A percentile compares a stretch with the other conserved stretches of the same genome.
Evolutionary conservation across 2,888 invertebrate species (phyloP).

Genomic region (Andrena camellia): DNA sequence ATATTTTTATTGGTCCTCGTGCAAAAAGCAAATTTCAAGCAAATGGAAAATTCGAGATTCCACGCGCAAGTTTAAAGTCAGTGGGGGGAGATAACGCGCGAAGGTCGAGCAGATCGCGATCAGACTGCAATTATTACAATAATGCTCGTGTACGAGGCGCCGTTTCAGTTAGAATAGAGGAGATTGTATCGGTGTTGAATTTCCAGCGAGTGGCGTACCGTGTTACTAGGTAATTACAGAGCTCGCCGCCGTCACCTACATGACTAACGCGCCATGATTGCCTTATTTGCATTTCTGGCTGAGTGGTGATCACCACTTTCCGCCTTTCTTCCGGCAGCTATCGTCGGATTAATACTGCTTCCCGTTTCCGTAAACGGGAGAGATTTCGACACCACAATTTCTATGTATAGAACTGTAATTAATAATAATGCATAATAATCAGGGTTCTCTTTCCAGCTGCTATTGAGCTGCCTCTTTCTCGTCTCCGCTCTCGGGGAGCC

Average conservation of each 20-base stretch:
- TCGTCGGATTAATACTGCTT: not conserved
- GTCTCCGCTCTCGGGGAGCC: slow-evolving; percentile 84
- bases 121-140: slow-evolving; percentile 47
- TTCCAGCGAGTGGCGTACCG: slow-evolving; percentile 18
- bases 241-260: slow-evolving; percentile 36
- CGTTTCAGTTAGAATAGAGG: slow-evolving; percentile 21
- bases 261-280: slow-evolving; percentile 47
- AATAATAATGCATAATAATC: slow-evolving; percentile 9
- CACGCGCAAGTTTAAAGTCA: slow-evolving; percentile 1
- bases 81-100: slow-evolving; percentile 22
- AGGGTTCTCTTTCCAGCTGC: slow-evolving; percentile 86
- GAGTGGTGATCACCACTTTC: slow-evolving; percentile 15
- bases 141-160: slow-evolving; percentile 48
- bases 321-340: slow-evolving; percentile 18
- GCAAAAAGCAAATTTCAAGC: too few species aligned
- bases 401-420: not conserved
- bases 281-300: slow-evolving; percentile 47
- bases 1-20: too few species aligned
- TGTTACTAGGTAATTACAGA: slow-evolving; percentile 51
- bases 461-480: slow-evolving; percentile 87
- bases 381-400: not conserved
- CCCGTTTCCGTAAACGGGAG: not conserved
- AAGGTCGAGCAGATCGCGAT: slow-evolving; percentile 48
- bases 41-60: not conserved
- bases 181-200: slow-evolving; percentile 44